Base-by-base conservation (phyloP, 2,797 vertebrate genomes). In the Sebastolobus alascanus region DNA sequence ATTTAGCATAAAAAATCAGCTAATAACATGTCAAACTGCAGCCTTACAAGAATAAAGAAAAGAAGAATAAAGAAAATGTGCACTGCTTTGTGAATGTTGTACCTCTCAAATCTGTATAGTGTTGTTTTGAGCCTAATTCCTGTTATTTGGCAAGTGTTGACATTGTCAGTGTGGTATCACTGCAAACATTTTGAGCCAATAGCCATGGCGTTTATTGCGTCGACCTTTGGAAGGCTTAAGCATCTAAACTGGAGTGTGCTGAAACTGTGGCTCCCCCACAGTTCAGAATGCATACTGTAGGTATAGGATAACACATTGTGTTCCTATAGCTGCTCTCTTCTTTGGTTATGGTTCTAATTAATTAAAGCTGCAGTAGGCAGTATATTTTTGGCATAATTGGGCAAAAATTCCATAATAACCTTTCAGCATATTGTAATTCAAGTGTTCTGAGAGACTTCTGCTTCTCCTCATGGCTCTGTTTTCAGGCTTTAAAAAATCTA, bases 281-380 rank as follows among this genome's bases (percentile, higher is more conserved):
- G 11, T 33, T 68, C 64, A 29, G 7, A 43, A 63, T 43, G 22
- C 5, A 60, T 29, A 43, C 16, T 27, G 33, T 4, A 13, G 50
- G 58, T 65, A 46, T 2, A 61, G 25, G 35, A 55, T 46, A 46
- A 43, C 31, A 67, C 35, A 61, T 38, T 27, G 43, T 61, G 63
- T n/a, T 61, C 70, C 31, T 33, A 52, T 13, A 38, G 38, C 65
- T 59, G 13, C 66, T 77, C 63, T 72, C 33, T 46, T 54, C 3
- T 56, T 9, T 43, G 38, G 22, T 65, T 67, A 59, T 4, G 31
- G 25, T 56, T 55, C 3, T 65, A 54, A 54, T 77, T n/a, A n/a
- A n/a, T n/a, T n/a, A n/a, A n/a, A n/a, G n/a, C n/a, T n/a, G n/a
- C n/a, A n/a, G n/a, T n/a, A n/a, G n/a, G n/a, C n/a, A n/a, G n/a